Conservation (phyloP, 2,797 vertebrate genomes). For the Hemibagrus guttatus region DNA sequence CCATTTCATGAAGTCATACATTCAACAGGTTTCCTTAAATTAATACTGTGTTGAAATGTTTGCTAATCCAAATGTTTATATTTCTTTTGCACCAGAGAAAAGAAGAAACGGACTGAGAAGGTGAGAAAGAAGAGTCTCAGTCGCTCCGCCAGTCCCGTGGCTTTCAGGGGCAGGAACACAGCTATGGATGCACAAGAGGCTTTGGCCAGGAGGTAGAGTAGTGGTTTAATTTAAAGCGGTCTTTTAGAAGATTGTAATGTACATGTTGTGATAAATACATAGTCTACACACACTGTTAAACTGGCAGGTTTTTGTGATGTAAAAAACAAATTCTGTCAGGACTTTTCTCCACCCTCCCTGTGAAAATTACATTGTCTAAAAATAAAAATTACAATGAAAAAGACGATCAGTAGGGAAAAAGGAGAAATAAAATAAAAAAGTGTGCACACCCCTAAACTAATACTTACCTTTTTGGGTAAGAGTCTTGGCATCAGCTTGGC, state of each 20-base stretch:
- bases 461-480: no score
- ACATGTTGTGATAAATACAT: not conserved
- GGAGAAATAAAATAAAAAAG: no score
- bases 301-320: no score
- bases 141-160: conserved; percentile 82
- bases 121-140: conserved; percentile 88
- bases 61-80: not conserved
- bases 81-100: conserved; percentile 75
- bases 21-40: not conserved
- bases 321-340: no score
- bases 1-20: not conserved
- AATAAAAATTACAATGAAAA: no score
- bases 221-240: not conserved
- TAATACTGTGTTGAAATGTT: no score
- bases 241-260: not conserved
- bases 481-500: not conserved
- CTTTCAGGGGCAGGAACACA: conserved; percentile 92
- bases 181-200: conserved; percentile 99
- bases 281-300: no score
- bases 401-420: no score
- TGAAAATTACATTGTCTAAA: no score
- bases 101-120: conserved; percentile 91
- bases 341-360: no score
- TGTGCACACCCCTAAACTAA: no score
- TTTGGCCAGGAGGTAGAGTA: conserved; percentile 87